Evolutionary conservation across 1,140 invertebrate species (phyloP), one percentile per base, ranked within the genome.

Genomic region (Megathymus violae): DNA sequence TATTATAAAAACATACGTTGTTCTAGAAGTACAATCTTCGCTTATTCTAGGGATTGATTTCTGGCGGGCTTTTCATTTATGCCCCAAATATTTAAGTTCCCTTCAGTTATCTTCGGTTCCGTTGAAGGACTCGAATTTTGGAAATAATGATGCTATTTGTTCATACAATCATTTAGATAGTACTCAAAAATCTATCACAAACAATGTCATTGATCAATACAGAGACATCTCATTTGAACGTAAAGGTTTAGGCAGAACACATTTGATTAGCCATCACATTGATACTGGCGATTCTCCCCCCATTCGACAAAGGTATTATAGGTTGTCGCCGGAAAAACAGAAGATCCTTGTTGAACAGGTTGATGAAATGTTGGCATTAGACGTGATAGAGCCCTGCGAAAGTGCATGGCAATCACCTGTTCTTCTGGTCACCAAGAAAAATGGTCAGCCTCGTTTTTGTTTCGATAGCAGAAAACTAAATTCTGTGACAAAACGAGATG

Each of bases 221-320:
- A 10, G 36, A 2, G 22, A 62, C 4, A 76, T 76, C 25, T 72
- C 73, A 1, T 69, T 47, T n/a, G 63, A 67, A 41, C 22, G 43
- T 6, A 56, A 52, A 36, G 73, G 69, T n/a, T 19, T 73, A 19
- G 71, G 71, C 1, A 15, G 63, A 1, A 74, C 71, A 11, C 9
- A 36, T 34, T 19, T 70, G 27, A 68, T 71, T 4, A 22, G 22
- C 1, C 69, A 75, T 38, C 15, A 14, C 2, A 75, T 75, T 36
- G 62, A 71, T 40, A 74, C 73, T 34, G 69, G 64, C 4, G 62
- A 72, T 52, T 16, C 63, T 46, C 3, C 19, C 10, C 70, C 74
- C n/a, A 73, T 76, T 46, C 41, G 64, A 15, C 70, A 76, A 50
- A 51, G 70, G 4, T 72, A 66, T 43, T 72, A 76, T 17, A 22